A percentile compares a stretch with the other conserved stretches of the same genome.
phyloP scores from a whole-genome alignment of 2,113 vertebrate genomes.

The Glaucomys volans region DNA sequence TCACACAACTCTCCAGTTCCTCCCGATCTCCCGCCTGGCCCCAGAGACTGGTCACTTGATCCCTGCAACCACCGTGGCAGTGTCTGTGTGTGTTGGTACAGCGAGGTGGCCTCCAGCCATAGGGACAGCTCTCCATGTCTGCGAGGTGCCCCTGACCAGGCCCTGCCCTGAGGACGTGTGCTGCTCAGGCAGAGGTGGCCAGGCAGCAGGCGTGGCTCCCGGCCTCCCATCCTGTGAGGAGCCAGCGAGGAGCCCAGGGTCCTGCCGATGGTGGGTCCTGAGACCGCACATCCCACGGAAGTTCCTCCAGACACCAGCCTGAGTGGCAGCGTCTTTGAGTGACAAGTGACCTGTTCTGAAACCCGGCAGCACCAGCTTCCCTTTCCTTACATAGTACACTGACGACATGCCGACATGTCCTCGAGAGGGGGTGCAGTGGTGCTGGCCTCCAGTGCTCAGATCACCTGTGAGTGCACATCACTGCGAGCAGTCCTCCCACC shows the following conservation, averaged over 20 bases:
- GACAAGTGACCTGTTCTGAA: neutral
- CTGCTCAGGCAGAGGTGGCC: neutral
- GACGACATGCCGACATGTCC: no score
- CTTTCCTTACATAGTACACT: neutral
- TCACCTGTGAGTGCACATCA: neutral
- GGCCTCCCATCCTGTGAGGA: neutral
- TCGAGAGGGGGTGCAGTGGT: neutral
- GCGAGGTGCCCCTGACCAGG: no score
- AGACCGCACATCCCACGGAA: neutral
- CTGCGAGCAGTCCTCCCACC: neutral
- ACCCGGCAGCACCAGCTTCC: neutral
- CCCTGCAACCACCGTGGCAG: neutral
- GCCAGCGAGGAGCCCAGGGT: neutral
- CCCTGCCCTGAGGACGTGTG: no score
- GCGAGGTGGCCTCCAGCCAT: neutral
- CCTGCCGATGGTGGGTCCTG: neutral
- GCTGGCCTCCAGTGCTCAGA: neutral
- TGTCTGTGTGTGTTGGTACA: neutral
- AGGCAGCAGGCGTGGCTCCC: neutral
- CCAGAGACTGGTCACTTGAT: neutral
- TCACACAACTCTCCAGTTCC: no score
- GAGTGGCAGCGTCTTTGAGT: neutral
- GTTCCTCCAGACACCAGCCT: neutral
- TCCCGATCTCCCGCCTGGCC: neutral
- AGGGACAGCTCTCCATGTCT: neutral